phyloP scores from a whole-genome alignment of 2,113 vertebrate species.

The Kobus ellipsiprymnus region DNA sequence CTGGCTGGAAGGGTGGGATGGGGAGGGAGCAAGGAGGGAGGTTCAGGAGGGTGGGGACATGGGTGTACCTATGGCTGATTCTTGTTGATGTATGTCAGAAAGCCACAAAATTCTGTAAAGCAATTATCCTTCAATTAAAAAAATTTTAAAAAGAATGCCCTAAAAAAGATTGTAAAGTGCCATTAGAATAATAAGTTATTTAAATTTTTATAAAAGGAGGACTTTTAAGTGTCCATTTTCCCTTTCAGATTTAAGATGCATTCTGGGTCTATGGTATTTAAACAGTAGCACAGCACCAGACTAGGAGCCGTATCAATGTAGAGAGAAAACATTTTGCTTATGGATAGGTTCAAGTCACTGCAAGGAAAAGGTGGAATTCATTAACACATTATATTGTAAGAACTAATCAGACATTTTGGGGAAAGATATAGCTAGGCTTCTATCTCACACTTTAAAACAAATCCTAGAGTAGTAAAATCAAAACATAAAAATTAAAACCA shows the following conservation, averaged over 20 bases:
- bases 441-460: neutral
- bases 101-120: neutral
- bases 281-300: neutral
- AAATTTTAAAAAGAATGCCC: rapidly evolving
- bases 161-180: neutral
- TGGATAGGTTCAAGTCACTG: neutral
- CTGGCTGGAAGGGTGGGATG: neutral
- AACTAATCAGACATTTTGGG: neutral
- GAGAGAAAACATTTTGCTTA: neutral
- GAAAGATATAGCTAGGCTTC: neutral
- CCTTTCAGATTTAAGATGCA: neutral
- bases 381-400: neutral
- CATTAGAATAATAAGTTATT: neutral
- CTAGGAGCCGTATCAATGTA: neutral
- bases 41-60: neutral
- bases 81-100: neutral
- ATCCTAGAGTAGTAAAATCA: neutral
- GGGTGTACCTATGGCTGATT: neutral
- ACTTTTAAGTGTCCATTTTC: neutral
- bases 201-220: neutral
- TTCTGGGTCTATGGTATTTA: neutral
- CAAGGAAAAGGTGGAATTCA: neutral
- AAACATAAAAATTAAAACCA: neutral
- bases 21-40: neutral
- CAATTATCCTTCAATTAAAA: neutral